Conservation (phyloP, 2,888 invertebrate species). For the Ischnura elegans region DNA sequence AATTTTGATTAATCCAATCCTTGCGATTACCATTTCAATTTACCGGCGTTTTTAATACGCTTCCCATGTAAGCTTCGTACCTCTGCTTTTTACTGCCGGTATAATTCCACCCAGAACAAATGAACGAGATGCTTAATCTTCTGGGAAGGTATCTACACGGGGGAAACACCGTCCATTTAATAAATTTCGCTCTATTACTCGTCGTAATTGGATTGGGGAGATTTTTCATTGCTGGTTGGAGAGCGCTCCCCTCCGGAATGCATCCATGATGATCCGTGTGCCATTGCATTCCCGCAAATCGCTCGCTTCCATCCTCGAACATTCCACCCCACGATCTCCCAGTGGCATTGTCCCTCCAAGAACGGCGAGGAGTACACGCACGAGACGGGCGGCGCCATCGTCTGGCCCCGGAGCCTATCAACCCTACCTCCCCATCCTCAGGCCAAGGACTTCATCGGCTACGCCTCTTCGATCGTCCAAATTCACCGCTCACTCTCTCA, state of each 20-base stretch:
- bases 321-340: background rate
- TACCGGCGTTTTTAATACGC: background rate
- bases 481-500: too few relatives aligned
- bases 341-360: background rate
- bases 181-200: background rate
- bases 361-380: too few relatives aligned
- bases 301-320: too few relatives aligned
- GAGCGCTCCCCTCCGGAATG: background rate
- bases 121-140: background rate
- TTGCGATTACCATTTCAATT: background rate
- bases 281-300: too few relatives aligned
- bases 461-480: too few relatives aligned
- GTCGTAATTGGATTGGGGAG: slow-evolving; percentile 6
- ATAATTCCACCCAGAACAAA: background rate
- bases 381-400: too few relatives aligned
- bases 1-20: too few relatives aligned
- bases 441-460: too few relatives aligned
- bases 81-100: background rate
- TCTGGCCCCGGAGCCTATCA: too few relatives aligned
- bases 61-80: background rate
- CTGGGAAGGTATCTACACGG: background rate
- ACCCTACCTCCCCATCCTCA: too few relatives aligned
- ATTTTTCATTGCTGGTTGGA: background rate
- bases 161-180: background rate
- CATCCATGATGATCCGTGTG: background rate